A percentile compares a stretch with the other conserved stretches of the same genome.
Conservation (phyloP, 1,140 invertebrate species). For the Microplitis demolitor region DNA sequence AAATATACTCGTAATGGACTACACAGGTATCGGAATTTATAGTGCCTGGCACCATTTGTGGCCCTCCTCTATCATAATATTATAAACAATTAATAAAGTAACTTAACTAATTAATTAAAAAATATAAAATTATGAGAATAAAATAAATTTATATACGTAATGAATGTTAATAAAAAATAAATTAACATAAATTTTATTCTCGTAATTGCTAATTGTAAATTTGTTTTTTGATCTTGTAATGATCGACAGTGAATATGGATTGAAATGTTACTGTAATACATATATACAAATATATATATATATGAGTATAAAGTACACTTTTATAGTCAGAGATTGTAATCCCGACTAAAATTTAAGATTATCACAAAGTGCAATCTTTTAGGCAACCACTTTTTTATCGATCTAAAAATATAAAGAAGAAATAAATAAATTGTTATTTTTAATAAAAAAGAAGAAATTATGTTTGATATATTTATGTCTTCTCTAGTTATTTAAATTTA, state of each 20-base stretch:
- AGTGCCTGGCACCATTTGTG: conserved; percentile 63
- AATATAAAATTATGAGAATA: neutral
- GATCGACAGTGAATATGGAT: neutral
- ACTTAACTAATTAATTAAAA: neutral
- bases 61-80: conserved; percentile 50
- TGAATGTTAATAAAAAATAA: neutral
- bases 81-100: conserved; percentile 5
- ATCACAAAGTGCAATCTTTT: conserved; percentile 64
- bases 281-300: neutral
- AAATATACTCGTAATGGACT: conserved; percentile 49
- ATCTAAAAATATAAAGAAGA: conserved; percentile 13
- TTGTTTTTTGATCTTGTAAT: neutral
- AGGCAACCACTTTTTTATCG: conserved; percentile 59
- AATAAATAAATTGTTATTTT: conserved; percentile 63
- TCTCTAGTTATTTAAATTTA: conserved; percentile 56
- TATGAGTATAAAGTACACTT: conserved; percentile 33
- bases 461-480: conserved; percentile 54
- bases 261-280: neutral
- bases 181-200: too few species aligned
- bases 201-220: neutral
- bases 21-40: conserved; percentile 60
- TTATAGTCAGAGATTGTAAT: conserved; percentile 44
- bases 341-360: conserved; percentile 56
- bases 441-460: conserved; percentile 55
- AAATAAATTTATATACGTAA: neutral